A percentile compares a stretch with the other conserved stretches of the same genome.
Evolutionary conservation across 1,140 invertebrate species (phyloP).

Genomic region (Drosophila sp.): DNA sequence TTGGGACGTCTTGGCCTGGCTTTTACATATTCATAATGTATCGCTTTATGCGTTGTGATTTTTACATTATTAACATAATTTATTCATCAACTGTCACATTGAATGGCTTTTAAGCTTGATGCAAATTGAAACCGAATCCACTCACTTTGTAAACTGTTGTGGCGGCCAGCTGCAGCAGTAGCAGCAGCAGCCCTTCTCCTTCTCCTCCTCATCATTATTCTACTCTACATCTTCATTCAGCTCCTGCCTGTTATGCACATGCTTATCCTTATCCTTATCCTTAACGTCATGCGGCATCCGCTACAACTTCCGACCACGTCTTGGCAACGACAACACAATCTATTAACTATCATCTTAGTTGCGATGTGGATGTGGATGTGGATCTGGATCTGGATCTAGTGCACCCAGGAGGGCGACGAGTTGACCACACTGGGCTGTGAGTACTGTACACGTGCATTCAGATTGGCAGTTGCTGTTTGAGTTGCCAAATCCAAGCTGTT

Average conservation of each 20-base stretch:
- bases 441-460: conserved; percentile 81
- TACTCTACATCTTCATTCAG: conserved; percentile 30
- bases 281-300: conserved; percentile 38
- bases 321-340: conserved; percentile 15
- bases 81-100: conserved; percentile 80
- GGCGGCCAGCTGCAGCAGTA: conserved; percentile 61
- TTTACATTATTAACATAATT: conserved; percentile 84
- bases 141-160: conserved; percentile 80
- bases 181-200: conserved; percentile 14
- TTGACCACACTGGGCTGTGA: conserved; percentile 85
- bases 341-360: conserved; percentile 22
- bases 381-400: conserved; percentile 84
- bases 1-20: background rate
- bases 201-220: conserved; percentile 1
- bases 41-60: conserved; percentile 60
- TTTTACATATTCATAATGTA: conserved; percentile 82
- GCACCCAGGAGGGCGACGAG: conserved; percentile 88
- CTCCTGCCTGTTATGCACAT: conserved; percentile 58
- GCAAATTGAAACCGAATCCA: conserved; percentile 70
- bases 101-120: conserved; percentile 72
- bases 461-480: conserved; percentile 66
- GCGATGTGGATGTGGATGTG: conserved; percentile 10
- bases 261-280: conserved; percentile 78
- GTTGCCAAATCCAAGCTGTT: conserved; percentile 74
- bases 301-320: conserved; percentile 4